These are phyloP conservation scores for Nineta flava DNA, from an alignment of 2,888 invertebrate species.

Conservation along the genomic window DNA sequence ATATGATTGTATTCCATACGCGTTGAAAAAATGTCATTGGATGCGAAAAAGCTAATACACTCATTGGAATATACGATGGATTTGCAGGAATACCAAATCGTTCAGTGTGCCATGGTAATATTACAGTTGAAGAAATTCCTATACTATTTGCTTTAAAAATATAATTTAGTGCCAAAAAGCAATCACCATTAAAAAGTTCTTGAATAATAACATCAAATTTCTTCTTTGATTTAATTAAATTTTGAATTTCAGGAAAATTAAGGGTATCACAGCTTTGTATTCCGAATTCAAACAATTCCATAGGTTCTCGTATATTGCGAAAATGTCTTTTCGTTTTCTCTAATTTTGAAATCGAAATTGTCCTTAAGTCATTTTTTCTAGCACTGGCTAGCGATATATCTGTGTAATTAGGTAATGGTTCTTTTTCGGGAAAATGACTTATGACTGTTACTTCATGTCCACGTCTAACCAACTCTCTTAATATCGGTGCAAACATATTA, in stretches of 20 bases:
- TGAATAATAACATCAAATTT: conserved; percentile 50
- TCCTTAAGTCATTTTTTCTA: conserved; percentile 5
- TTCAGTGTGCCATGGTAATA: conserved; percentile 31
- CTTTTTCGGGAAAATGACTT: conserved; percentile 40
- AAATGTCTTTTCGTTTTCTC: background rate
- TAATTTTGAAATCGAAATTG: conserved; percentile 4
- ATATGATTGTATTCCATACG: conserved; percentile 16
- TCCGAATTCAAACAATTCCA: conserved; percentile 14
- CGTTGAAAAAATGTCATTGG: conserved; percentile 23
- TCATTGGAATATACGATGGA: conserved; percentile 31
- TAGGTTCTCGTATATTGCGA: conserved; percentile 1
- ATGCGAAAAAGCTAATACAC: conserved; percentile 25
- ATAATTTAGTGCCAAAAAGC: conserved; percentile 47
- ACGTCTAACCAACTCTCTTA: conserved; percentile 38
- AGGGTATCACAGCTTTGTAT: conserved; percentile 23
- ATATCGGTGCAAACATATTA: conserved; percentile 40
- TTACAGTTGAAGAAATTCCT: conserved; percentile 32
- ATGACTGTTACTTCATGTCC: conserved; percentile 54
- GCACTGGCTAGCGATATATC: conserved; percentile 35
- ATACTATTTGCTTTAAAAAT: conserved; percentile 40
- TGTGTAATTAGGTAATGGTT: conserved; percentile 35
- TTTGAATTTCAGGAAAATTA: conserved; percentile 23
- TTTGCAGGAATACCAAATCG: conserved; percentile 33
- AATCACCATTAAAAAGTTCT: conserved; percentile 58
- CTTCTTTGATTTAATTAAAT: conserved; percentile 26